Evolutionary conservation across 2,888 invertebrate species (phyloP), one percentile per base, ranked within the genome.

Genomic region (Apodemia mormo): DNA sequence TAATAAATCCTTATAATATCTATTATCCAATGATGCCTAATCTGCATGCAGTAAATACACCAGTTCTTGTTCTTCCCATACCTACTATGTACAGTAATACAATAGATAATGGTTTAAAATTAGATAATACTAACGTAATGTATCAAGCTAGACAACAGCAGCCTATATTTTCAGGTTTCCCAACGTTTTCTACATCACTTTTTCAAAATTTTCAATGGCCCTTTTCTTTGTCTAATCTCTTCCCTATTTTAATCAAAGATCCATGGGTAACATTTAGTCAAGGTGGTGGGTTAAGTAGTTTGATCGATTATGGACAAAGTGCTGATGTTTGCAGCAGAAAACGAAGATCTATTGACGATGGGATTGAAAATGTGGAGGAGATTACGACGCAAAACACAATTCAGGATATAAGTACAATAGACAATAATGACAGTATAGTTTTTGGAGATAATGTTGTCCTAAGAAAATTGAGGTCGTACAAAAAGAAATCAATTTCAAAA

Each of bases 221-320:
- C 71, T 94, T 94, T 91, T 95, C 95, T 0, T 88, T 94, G 49
- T 89, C 94, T 10, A 84, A 87, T 54, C 86, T 87, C 52, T 95
- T 95, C 76, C 95, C 95, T 0, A 87, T 95, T 49, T 80, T 94
- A 10, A 91, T 95, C 49, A 94, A 92, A 81, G 94, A 95, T 78
- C 95, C 95, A 0, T 80, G 95, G 12, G 78, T 94, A 8, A 92
- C 90, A 71, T 86, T 94, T 68, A 81, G 88, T 70, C 87, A 86
- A 73, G 89, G 94, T 54, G 94, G 94, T 67, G 94, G 94, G 73
- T 89, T 95, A 76, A 58, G 12, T 58, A 30, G 29, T 29, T 61
- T 61, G 61, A 79, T 95, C 65, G 95, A 95, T 82, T 94, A 94
- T 75, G 95, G 95, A 1, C 95, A 94, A 76, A 87, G 79, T 67